Evolutionary conservation across 2,797 vertebrate species (phyloP).

Genomic region (Sebastes cheni): DNA sequence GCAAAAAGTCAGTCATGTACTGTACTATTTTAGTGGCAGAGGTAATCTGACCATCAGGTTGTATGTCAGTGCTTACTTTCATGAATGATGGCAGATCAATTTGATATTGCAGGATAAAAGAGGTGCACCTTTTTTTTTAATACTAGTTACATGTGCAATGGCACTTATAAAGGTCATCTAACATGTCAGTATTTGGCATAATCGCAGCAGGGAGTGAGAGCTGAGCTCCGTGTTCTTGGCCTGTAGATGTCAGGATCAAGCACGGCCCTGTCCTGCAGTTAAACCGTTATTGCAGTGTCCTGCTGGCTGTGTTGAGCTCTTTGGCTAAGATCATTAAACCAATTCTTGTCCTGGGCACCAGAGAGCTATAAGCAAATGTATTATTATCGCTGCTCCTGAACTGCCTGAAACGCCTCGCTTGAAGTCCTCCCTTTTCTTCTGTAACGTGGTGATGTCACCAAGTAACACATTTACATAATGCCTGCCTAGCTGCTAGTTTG

Average conservation of each 20-base stretch:
- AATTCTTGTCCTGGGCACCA: not conserved
- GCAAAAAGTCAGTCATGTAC: conserved; percentile 39
- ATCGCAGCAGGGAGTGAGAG: not conserved
- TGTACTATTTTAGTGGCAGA: conserved; percentile 44
- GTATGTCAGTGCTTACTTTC: conserved; percentile 10
- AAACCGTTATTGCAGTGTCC: not conserved
- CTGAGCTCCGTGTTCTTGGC: not conserved
- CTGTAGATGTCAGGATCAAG: conserved; percentile 16
- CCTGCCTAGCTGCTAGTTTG: no score
- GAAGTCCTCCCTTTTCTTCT: no score
- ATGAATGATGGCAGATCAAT: not conserved
- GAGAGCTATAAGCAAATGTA: not conserved
- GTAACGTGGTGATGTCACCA: no score
- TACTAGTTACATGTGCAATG: not conserved
- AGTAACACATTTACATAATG: no score
- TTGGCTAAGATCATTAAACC: conserved; percentile 22
- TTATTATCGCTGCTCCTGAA: not conserved
- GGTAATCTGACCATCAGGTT: conserved; percentile 10
- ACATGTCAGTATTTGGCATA: not conserved
- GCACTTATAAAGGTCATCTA: not conserved
- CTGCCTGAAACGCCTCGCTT: not conserved
- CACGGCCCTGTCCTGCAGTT: not conserved
- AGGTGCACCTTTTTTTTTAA: not conserved
- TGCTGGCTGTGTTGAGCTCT: conserved; percentile 3
- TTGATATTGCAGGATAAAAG: not conserved